A percentile compares a stretch with the other conserved stretches of the same genome.
Evolutionary conservation across 2,797 vertebrate genomes (phyloP).

Genomic region (Bucorvus abyssinicus): DNA sequence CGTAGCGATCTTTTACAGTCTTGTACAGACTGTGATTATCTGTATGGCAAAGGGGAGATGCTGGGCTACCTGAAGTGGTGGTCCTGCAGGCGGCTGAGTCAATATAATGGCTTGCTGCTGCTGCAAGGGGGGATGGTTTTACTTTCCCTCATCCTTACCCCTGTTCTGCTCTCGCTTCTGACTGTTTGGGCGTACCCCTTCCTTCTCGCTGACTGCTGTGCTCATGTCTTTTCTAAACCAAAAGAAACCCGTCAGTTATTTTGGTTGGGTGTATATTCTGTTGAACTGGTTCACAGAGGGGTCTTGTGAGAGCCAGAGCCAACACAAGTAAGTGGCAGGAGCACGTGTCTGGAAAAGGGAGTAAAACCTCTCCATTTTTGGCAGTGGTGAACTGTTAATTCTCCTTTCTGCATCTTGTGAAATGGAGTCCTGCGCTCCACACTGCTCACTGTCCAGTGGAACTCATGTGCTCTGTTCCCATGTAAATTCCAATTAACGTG

Average conservation of each 20-base stretch:
- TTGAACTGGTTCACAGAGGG: not conserved
- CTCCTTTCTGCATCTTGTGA: not conserved
- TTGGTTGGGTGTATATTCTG: not conserved
- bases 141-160: not conserved
- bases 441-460: not conserved
- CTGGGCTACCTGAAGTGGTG: not conserved
- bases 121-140: not conserved
- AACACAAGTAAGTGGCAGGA: constrained; percentile 33
- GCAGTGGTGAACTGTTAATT: constrained; percentile 32
- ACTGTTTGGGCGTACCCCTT: not conserved
- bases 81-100: not conserved
- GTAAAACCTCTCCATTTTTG: constrained; percentile 47
- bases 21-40: not conserved
- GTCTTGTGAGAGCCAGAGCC: not conserved
- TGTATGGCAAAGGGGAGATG: not conserved
- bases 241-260: not conserved
- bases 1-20: not conserved
- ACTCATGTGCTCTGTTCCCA: not conserved
- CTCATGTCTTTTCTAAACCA: not conserved
- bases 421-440: not conserved
- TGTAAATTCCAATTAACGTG: not conserved
- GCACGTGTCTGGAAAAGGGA: constrained; percentile 24
- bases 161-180: not conserved
- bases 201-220: not conserved
- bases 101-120: not conserved